These are phyloP conservation scores for Hydrochoerus hydrochaeris DNA, from an alignment of 2,113 vertebrate species.

Conservation along the genomic window DNA sequence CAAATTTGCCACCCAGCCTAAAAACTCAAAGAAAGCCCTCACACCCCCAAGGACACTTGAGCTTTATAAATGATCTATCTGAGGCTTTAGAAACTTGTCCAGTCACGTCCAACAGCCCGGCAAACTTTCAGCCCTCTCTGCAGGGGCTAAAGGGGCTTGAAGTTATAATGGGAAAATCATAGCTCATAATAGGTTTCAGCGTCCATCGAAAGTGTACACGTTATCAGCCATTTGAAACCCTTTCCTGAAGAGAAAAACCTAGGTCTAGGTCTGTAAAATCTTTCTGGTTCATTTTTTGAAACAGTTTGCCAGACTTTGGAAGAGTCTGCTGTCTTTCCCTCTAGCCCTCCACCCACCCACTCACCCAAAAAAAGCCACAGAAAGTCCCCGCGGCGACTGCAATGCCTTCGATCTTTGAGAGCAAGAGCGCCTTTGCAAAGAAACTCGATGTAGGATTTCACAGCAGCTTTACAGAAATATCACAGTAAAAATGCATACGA, in stretches of 20 bases:
- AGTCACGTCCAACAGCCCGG: conserved; percentile 56
- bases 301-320: conserved; percentile 28
- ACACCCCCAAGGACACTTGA: conserved; percentile 41
- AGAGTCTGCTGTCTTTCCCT: background rate
- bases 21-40: conserved; percentile 60
- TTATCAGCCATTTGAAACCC: conserved; percentile 6
- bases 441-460: conserved; percentile 37
- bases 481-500: conserved; percentile 18
- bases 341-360: background rate
- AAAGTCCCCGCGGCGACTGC: background rate
- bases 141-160: conserved; percentile 13
- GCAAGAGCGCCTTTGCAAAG: background rate
- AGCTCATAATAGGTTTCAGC: conserved; percentile 13
- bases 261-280: conserved; percentile 7
- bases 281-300: conserved; percentile 33
- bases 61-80: conserved; percentile 64
- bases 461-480: background rate
- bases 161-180: background rate
- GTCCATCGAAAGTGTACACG: background rate
- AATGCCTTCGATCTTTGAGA: background rate
- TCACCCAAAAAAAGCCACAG: background rate
- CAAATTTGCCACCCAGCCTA: conserved; percentile 50
- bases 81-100: conserved; percentile 50
- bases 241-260: conserved; percentile 47
- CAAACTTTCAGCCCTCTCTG: conserved; percentile 56